A percentile compares a stretch with the other conserved stretches of the same genome.
These are phyloP conservation scores for Mesopsocus fuscifrons DNA, from an alignment of 2,888 invertebrate genomes.

Conservation along the genomic window DNA sequence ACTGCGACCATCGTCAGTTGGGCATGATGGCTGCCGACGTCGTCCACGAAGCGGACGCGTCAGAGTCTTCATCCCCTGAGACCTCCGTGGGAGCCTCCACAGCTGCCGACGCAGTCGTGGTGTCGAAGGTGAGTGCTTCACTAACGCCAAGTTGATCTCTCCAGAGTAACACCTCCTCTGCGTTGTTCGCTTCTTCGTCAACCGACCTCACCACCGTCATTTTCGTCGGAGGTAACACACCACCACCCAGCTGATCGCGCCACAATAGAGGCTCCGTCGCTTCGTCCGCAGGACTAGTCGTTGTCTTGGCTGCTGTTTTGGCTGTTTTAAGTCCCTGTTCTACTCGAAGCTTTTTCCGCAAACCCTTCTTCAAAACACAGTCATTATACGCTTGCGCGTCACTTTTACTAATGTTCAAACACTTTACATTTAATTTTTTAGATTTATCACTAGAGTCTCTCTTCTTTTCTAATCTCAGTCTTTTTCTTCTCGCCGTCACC, in stretches of 20 bases:
- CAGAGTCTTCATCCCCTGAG: neutral
- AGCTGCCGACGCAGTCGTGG: too few species aligned
- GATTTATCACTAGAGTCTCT: constrained; percentile 19
- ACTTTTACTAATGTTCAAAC: constrained; percentile 9
- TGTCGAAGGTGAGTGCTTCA: too few species aligned
- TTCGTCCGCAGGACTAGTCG: neutral
- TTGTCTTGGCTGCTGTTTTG: neutral
- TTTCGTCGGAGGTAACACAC: constrained; percentile 10
- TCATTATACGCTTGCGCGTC: constrained; percentile 8
- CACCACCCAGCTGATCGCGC: neutral
- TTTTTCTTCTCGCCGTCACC: constrained; percentile 1
- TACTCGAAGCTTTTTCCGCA: constrained; percentile 10
- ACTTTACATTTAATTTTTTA: constrained; percentile 10
- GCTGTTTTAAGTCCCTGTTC: neutral
- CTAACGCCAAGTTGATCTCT: too few species aligned
- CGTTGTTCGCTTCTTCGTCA: too few species aligned
- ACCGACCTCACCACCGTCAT: constrained; percentile 11
- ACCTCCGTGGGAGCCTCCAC: too few species aligned
- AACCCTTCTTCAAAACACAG: constrained; percentile 5
- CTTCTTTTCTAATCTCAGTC: neutral
- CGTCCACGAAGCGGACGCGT: too few species aligned
- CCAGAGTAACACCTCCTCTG: too few species aligned
- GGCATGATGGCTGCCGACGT: neutral
- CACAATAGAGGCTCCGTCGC: neutral
- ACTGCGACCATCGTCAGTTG: neutral